Conservation (phyloP, 2,113 vertebrate genomes). For the Diglossa brunneiventris region DNA sequence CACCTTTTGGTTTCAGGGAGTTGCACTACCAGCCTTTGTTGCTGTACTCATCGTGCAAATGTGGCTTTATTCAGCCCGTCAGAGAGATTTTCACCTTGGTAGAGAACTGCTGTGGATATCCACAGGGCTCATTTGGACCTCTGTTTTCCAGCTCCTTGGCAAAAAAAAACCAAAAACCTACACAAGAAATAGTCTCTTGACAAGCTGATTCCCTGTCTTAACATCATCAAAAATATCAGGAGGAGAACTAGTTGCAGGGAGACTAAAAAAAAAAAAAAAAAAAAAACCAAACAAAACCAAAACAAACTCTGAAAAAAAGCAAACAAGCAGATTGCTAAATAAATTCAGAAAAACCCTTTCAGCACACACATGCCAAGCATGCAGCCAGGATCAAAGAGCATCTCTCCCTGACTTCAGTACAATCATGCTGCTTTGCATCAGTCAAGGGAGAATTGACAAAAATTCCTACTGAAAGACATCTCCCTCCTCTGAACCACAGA, state of each 20-base stretch:
- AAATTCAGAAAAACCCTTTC: neutral
- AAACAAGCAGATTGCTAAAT: neutral
- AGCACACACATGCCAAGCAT: neutral
- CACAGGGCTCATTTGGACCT: neutral
- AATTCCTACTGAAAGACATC: neutral
- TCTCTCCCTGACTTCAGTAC: neutral
- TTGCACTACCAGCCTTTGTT: neutral
- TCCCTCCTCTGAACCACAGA: neutral
- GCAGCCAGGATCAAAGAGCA: neutral
- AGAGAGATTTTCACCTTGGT: neutral
- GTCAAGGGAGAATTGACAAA: neutral
- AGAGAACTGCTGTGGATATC: neutral
- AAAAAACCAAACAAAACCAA: neutral
- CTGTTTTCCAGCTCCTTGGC: neutral
- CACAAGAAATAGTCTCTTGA: neutral
- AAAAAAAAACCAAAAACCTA: neutral
- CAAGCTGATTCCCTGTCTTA: neutral
- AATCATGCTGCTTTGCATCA: neutral
- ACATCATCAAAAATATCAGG: neutral
- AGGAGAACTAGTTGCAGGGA: neutral
- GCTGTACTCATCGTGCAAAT: neutral
- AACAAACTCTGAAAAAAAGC: neutral
- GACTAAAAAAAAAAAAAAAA: neutral
- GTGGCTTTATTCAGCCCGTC: neutral
- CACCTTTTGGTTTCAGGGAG: neutral